These are phyloP conservation scores for Australoheros facetus DNA, from an alignment of 2,797 vertebrate species.

Conservation along the genomic window DNA sequence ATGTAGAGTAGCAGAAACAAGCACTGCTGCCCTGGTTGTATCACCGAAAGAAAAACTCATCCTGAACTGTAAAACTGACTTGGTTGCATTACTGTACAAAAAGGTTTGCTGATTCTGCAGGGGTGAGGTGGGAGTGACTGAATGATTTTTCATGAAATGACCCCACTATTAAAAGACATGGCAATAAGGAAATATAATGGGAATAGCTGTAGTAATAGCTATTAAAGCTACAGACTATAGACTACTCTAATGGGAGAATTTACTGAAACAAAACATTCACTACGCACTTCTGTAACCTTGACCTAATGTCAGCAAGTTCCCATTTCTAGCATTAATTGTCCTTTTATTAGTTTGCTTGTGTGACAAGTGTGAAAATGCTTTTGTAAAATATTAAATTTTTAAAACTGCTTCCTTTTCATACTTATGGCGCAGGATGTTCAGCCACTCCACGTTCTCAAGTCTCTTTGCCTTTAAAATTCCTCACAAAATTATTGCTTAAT, in stretches of 20 bases:
- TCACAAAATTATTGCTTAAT: not conserved
- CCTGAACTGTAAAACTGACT: too few relatives aligned
- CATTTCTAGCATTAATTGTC: not conserved
- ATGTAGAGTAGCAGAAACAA: too few relatives aligned
- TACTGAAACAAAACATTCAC: not conserved
- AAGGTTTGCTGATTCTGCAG: too few relatives aligned
- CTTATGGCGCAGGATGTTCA: not conserved
- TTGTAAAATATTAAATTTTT: not conserved
- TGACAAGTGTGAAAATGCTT: not conserved
- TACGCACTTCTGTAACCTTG: not conserved
- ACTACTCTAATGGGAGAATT: not conserved
- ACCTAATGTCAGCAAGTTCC: not conserved
- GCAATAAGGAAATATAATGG: too few relatives aligned
- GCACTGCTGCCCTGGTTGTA: too few relatives aligned
- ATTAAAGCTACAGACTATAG: too few relatives aligned
- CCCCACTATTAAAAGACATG: too few relatives aligned
- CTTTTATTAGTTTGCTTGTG: not conserved
- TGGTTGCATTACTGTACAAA: too few relatives aligned
- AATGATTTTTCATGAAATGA: too few relatives aligned
- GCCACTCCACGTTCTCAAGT: not conserved
- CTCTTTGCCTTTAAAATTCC: not conserved
- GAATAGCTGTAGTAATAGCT: too few relatives aligned
- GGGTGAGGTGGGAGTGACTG: too few relatives aligned
- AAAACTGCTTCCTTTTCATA: not conserved
- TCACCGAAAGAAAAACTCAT: too few relatives aligned